Percentiles rank a stretch among this genome's conserved stretches.
Conservation (phyloP, 2,113 vertebrate species). For the Sylvia atricapilla region DNA sequence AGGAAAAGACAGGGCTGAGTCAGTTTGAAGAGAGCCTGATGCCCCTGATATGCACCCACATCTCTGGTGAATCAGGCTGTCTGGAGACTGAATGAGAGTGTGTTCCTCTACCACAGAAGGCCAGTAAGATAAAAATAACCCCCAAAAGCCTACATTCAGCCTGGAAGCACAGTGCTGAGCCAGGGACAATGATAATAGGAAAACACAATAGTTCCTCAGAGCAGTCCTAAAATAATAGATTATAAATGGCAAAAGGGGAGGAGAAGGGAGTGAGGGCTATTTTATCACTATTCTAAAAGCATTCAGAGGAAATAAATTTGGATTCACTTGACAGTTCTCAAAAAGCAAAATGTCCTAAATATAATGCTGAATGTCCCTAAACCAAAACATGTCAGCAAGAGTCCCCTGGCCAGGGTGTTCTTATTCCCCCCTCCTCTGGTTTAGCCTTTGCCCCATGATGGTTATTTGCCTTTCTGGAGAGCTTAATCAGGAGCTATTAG, state of each 20-base stretch:
- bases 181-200: constrained; percentile 21
- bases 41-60: not conserved
- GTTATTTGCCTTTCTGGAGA: constrained; percentile 19
- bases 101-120: constrained; percentile 21
- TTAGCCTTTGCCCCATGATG: not conserved
- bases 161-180: constrained; percentile 42
- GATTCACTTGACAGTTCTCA: not conserved
- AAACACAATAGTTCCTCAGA: constrained; percentile 32
- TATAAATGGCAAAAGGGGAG: constrained; percentile 15
- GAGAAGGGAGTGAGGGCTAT: not conserved
- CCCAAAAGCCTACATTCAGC: constrained; percentile 24
- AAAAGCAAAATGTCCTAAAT: not conserved
- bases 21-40: not conserved
- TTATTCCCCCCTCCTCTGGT: not conserved
- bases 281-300: constrained; percentile 15
- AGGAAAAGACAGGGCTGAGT: not conserved
- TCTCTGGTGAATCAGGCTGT: not conserved
- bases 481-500: constrained; percentile 41
- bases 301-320: not conserved
- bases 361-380: constrained; percentile 9
- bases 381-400: not conserved
- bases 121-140: constrained; percentile 50
- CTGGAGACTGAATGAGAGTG: not conserved
- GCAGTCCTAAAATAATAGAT: constrained; percentile 30
- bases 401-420: not conserved